A percentile compares a stretch with the other conserved stretches of the same genome.
Evolutionary conservation across 1,140 invertebrate species (phyloP).

Genomic region (Temnothorax curvispinosus): DNA sequence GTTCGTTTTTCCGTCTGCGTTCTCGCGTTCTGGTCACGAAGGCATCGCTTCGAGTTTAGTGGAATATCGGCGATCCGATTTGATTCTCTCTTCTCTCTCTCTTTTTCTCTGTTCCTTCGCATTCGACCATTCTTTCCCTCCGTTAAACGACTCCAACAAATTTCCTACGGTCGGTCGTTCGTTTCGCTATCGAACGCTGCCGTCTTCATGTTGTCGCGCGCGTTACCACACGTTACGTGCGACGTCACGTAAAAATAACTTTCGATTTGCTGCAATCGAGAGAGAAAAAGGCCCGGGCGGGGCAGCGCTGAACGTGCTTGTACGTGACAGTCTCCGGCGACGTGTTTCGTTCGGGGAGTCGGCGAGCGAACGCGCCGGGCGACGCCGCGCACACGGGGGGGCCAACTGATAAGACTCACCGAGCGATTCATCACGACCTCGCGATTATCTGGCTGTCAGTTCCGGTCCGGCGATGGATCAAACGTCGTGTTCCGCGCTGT

Average conservation of each 20-base stretch:
- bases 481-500: slow-evolving; percentile 32
- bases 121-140: not conserved
- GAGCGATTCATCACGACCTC: slow-evolving; percentile 69
- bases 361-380: slow-evolving; percentile 22
- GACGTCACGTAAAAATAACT: slow-evolving; percentile 75
- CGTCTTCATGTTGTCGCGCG: slow-evolving; percentile 64
- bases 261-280: slow-evolving; percentile 73
- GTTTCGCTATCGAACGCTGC: slow-evolving; percentile 42
- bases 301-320: slow-evolving; percentile 13
- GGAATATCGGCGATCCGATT: slow-evolving; percentile 30
- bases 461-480: slow-evolving; percentile 69
- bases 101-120: not conserved
- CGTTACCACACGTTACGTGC: slow-evolving; percentile 25
- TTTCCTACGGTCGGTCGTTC: slow-evolving; percentile 63
- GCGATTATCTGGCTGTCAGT: slow-evolving; percentile 72
- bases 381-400: slow-evolving; percentile 13
- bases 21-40: slow-evolving; percentile 47
- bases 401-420: slow-evolving; percentile 58
- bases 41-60: slow-evolving; percentile 17
- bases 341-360: slow-evolving; percentile 49
- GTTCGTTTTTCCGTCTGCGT: not conserved
- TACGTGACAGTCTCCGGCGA: slow-evolving; percentile 65
- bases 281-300: slow-evolving; percentile 24
- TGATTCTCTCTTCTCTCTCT: not conserved
- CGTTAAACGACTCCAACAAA: slow-evolving; percentile 52